Conservation (phyloP, 1,140 invertebrate species). For the Bilobella aurantiaca region DNA sequence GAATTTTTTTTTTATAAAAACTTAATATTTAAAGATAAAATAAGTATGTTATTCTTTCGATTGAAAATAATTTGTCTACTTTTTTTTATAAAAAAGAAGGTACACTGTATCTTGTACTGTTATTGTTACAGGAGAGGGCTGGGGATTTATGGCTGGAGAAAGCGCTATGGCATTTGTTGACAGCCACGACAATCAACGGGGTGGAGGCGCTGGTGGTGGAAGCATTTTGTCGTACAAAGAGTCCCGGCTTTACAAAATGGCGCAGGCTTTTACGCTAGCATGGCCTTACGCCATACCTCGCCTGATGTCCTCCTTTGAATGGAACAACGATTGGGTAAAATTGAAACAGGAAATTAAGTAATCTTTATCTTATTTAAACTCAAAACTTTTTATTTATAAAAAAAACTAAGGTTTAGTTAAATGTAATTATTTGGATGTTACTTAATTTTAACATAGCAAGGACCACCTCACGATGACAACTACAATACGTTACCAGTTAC, state of each 20-base stretch:
- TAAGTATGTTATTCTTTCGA: too few species aligned
- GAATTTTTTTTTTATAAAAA: too few species aligned
- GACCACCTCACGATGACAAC: slow-evolving; percentile 53
- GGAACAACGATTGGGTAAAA: background rate
- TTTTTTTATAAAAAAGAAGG: slow-evolving; percentile 26
- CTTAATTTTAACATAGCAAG: slow-evolving; percentile 36
- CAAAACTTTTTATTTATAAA: too few species aligned
- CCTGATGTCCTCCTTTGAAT: slow-evolving; percentile 23
- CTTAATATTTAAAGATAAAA: background rate
- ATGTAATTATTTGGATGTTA: background rate
- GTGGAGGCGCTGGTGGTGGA: slow-evolving; percentile 39
- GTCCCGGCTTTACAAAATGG: slow-evolving; percentile 51
- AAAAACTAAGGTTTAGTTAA: too few species aligned
- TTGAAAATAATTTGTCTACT: background rate
- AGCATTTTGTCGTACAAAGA: slow-evolving; percentile 51
- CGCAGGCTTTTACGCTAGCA: slow-evolving; percentile 48
- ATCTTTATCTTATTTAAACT: background rate
- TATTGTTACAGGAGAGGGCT: too few species aligned
- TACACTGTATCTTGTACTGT: too few species aligned
- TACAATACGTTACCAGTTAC: slow-evolving; percentile 54
- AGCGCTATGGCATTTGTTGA: slow-evolving; percentile 45
- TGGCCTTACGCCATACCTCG: slow-evolving; percentile 44
- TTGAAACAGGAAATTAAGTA: slow-evolving; percentile 9
- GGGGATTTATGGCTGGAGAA: slow-evolving; percentile 39
- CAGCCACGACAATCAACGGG: slow-evolving; percentile 60